Evolutionary conservation across 2,888 invertebrate species (phyloP), one percentile per base, ranked within the genome.

Genomic region (Podabrus alpinus): DNA sequence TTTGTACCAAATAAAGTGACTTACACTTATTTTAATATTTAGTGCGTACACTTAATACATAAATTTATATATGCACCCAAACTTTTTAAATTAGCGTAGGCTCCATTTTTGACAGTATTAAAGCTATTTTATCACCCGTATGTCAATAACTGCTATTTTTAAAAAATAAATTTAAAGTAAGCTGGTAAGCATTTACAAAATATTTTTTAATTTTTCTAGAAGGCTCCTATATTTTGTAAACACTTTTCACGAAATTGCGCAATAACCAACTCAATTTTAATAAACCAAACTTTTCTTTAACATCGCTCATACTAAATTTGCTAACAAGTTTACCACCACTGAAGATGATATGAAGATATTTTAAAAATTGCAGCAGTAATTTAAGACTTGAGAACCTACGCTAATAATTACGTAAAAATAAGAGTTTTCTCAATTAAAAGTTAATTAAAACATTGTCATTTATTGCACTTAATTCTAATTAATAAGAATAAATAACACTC

Each of bases 61-160:
- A 16, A 59, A 61, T 25, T 61, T 67, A 62, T 68, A 73, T 45
- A 69, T 69, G 69, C 69, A 69, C 60, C 69, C 66, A 69, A 69
- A 73, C 72, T 74, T 67, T 72, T 73, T 69, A 78, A 19, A 76
- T 61, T 76, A 76, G 74, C 73, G 59, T 61, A 77, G 77, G 69
- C 67, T 77, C 69, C 24, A 68, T 73, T n/a, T 69, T 64, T 71
- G 24, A 69, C 16, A 61, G 59, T 59, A 73, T 73, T 73, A 73
- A 73, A 73, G 73, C 73, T 73, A 72, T 73, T 69, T 69, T 73
- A 73, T 73, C 69, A 73, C 73, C 73, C 73, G 73, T 73, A 69
- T 29, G 69, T 62, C 66, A 70, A 73, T 45, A 17, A 17, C 45
- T 29, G 45, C 17, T 17, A 59, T n/a, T 29, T 45, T 60, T 59